Conservation (phyloP, 2,797 vertebrate genomes). For the Urophycis tenuis region DNA sequence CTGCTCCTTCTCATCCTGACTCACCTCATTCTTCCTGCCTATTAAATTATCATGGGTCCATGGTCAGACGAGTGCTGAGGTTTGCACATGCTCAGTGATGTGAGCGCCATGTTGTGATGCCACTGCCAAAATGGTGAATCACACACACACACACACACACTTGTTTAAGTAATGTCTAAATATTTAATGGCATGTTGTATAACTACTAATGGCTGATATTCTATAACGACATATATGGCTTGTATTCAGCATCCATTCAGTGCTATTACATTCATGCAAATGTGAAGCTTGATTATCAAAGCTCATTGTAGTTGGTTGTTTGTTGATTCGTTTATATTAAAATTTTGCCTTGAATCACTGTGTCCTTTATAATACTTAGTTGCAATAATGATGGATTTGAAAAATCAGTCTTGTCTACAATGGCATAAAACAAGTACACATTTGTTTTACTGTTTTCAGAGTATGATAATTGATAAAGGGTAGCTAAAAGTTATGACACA, state of each 20-base stretch:
- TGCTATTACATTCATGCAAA: background rate
- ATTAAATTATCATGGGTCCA: conserved; percentile 29
- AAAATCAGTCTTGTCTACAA: background rate
- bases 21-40: conserved; percentile 2
- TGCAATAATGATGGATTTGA: background rate
- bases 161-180: background rate
- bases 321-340: background rate
- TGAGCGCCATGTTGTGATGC: conserved; percentile 15
- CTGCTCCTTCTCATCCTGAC: background rate
- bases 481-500: too few species aligned
- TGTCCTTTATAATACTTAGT: background rate
- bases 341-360: background rate
- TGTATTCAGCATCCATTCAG: background rate
- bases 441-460: background rate
- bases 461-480: background rate
- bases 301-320: background rate
- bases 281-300: background rate
- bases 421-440: background rate
- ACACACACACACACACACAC: background rate
- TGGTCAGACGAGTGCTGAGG: conserved; percentile 21
- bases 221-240: too few species aligned
- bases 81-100: conserved; percentile 11
- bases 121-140: conserved; percentile 2
- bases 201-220: background rate
- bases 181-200: background rate